Percentiles rank a stretch among this genome's conserved stretches.
phyloP scores from a whole-genome alignment of 2,797 vertebrate genomes.

The Microctenopoma stevenorrisi region DNA sequence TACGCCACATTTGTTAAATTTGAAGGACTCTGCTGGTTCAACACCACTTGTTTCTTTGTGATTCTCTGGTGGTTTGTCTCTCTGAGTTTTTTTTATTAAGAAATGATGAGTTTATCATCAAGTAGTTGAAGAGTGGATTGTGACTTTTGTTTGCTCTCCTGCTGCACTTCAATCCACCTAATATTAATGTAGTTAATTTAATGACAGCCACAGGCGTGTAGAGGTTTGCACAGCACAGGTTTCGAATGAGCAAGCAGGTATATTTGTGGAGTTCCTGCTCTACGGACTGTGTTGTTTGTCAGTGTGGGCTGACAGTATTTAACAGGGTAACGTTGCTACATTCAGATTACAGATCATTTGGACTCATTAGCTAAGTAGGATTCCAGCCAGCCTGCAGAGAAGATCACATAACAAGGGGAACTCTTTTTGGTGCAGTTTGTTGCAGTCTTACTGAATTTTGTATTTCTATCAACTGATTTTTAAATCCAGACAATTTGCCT shows the following conservation, averaged over 20 bases:
- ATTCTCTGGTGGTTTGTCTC: not conserved
- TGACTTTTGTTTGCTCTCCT: not conserved
- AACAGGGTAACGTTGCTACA: conserved; percentile 6
- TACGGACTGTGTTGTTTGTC: not conserved
- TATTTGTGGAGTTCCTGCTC: conserved; percentile 3
- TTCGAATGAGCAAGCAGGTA: conserved; percentile 16
- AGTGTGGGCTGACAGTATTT: conserved; percentile 20
- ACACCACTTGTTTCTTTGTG: not conserved
- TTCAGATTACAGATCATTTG: conserved; percentile 29
- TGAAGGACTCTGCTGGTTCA: not conserved
- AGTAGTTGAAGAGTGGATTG: not conserved
- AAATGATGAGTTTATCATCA: not conserved
- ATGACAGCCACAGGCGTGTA: conserved; percentile 7
- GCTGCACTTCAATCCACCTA: conserved; percentile 9
- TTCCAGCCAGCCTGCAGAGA: conserved; percentile 8
- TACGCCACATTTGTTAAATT: not conserved
- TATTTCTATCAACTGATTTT: not conserved
- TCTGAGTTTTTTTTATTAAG: not conserved
- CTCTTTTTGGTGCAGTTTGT: not conserved
- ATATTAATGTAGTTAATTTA: conserved; percentile 15
- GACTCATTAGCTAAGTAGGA: conserved; percentile 2
- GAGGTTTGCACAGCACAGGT: conserved; percentile 38
- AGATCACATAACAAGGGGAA: not conserved
- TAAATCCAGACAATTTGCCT: not conserved
- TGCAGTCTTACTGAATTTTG: not conserved